Evolutionary conservation across 1,140 invertebrate genomes (phyloP).

Genomic region (Ctenoplectra terminalis): DNA sequence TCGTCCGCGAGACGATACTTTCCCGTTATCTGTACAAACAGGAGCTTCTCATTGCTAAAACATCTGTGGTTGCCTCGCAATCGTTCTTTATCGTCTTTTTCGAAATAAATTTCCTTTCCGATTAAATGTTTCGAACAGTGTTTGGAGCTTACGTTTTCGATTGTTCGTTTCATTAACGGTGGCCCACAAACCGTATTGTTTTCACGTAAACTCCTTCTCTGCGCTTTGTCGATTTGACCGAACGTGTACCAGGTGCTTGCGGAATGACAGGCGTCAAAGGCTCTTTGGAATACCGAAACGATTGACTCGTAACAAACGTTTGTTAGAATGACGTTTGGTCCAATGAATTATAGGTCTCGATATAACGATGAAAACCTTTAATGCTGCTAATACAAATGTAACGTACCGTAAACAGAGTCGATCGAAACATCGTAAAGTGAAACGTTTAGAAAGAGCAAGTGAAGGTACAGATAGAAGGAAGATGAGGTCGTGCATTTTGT

Average conservation of each 20-base stretch:
- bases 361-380: no score
- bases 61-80: neutral
- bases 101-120: neutral
- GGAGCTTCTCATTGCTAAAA: neutral
- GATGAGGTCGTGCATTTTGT: neutral
- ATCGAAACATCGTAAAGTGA: neutral
- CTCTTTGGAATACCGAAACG: constrained; percentile 10
- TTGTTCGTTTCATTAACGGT: neutral
- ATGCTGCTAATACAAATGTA: no score
- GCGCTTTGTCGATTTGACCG: no score
- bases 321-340: neutral
- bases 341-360: neutral
- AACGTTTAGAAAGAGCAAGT: neutral
- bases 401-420: no score
- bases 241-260: no score
- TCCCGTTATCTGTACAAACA: constrained; percentile 8
- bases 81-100: neutral
- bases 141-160: neutral
- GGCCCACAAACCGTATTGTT: neutral
- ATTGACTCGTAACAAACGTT: neutral
- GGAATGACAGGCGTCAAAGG: constrained; percentile 15
- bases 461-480: constrained; percentile 9
- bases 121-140: no score
- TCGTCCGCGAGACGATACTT: neutral
- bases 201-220: neutral